phyloP scores from a whole-genome alignment of 2,113 vertebrate species.

The Sceloporus undulatus region DNA sequence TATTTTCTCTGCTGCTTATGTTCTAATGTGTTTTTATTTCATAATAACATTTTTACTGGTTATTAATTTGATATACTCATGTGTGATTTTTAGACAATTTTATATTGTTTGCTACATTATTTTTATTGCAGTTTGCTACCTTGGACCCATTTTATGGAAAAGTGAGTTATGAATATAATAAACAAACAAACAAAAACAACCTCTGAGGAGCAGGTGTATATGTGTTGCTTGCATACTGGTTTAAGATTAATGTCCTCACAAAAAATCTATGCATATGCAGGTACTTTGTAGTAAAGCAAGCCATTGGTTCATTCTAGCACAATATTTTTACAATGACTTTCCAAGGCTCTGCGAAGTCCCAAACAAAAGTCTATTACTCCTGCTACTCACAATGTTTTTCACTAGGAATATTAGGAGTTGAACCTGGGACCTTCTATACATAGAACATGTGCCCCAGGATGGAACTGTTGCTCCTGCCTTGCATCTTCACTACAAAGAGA shows the following conservation, averaged over 20 bases:
- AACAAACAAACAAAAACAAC: background rate
- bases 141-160: background rate
- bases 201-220: background rate
- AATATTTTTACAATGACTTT: background rate
- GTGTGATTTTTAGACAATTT: background rate
- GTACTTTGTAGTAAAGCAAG: background rate
- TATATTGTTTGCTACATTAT: background rate
- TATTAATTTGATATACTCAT: background rate
- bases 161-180: background rate
- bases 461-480: background rate
- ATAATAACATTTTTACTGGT: background rate
- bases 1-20: background rate
- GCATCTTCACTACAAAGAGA: background rate
- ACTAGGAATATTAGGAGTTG: background rate
- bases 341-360: too few species aligned
- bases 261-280: background rate
- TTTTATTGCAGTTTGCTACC: background rate
- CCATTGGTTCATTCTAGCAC: background rate
- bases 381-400: background rate
- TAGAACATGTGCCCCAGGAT: background rate
- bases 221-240: background rate
- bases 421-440: background rate
- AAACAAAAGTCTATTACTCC: background rate
- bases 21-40: background rate
- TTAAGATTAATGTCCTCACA: background rate